Evolutionary conservation across 2,888 invertebrate genomes (phyloP), one percentile per base, ranked within the genome.

Genomic region (Callyntrura guangdongensis): DNA sequence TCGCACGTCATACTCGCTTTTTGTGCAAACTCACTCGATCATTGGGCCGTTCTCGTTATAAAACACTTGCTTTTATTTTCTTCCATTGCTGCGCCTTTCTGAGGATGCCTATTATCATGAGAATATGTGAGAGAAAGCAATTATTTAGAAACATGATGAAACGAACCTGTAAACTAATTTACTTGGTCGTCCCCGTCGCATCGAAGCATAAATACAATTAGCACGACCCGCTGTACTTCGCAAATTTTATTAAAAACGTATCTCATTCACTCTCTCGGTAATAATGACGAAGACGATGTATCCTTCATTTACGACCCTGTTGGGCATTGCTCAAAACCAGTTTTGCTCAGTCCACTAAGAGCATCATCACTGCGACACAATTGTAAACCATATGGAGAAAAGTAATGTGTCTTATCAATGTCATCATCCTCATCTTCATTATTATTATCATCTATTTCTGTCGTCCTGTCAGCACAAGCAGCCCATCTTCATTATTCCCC

Each of bases 111-210:
- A 22, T 49, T 3, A 53, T 77, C 25, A 20, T 53, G 53, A 45
- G n/a, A 77, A 20, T 12, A 53, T 77, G 77, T 77, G 77, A 53
- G 53, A 77, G 53, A 77, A 77, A 53, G 77, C 53, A 53, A 77
- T 77, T 77, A 77, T 25, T 6, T 36, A 6, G 25, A 25, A 49
- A 77, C 77, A 77, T 53, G 77, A 36, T 36, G 36, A 36, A 36
- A 36, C 6, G 6, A 74, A 53, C 22, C 11, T 74, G 74, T 25
- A 12, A 17, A 14, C 45, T 36, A 5, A 3, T 36, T 17, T 2
- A 12, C 17, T 69, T n/a, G 12, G 12, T 67, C 14, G 11, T 5
- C 14, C 1, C 64, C 4, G 72, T 22, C n/a, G 77, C 72, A 36
- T 72, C 47, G 72, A 17, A 64, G 0, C 22, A 11, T 49, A 22